These are phyloP conservation scores for Anthoscopus minutus DNA, from an alignment of 2,113 vertebrate genomes.

Conservation along the genomic window DNA sequence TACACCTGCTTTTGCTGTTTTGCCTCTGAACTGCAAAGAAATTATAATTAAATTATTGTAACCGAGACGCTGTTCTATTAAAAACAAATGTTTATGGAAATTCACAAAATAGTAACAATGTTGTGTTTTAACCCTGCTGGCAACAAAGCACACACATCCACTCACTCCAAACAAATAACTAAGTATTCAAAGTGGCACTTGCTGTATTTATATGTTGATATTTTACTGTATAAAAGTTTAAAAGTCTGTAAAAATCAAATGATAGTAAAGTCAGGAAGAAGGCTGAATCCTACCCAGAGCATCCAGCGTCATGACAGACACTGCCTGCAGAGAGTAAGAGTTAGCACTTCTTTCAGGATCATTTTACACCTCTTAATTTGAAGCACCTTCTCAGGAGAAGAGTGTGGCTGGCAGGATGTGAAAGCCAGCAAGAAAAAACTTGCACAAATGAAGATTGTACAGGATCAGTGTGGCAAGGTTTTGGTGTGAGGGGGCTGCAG, in stretches of 20 bases:
- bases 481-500: background rate
- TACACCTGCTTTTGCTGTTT: background rate
- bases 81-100: background rate
- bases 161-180: rapidly evolving
- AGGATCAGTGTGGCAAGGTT: background rate
- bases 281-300: background rate
- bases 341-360: background rate
- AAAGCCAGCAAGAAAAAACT: background rate
- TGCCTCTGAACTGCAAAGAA: background rate
- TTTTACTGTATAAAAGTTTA: background rate
- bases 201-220: background rate
- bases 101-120: background rate
- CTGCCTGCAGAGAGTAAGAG: background rate
- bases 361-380: background rate
- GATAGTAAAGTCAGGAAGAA: background rate
- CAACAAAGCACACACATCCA: background rate
- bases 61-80: background rate
- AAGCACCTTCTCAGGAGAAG: background rate
- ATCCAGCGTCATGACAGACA: background rate
- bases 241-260: background rate
- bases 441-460: background rate
- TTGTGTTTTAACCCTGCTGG: background rate
- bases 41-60: background rate
- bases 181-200: background rate
- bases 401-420: background rate